Evolutionary conservation across 2,888 invertebrate species (phyloP).

Genomic region (Amblyjoppa fuscipennis): DNA sequence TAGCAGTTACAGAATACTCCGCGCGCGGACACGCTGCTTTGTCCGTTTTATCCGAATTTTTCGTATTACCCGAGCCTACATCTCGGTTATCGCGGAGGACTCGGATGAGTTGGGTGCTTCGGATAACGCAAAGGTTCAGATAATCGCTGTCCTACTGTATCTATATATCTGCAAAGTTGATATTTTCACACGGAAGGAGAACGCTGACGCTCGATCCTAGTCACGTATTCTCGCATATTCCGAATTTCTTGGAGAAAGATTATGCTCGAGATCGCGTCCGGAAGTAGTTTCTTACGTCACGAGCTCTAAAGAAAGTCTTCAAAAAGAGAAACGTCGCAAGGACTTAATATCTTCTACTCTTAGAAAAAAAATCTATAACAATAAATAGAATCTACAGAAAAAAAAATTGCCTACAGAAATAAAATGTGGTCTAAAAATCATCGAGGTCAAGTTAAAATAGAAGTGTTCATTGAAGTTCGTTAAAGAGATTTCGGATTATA

Average conservation of each 20-base stretch:
- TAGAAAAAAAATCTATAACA: background rate
- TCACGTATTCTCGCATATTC: constrained; percentile 34
- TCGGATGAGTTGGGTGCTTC: no score
- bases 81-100: no score
- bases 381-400: no score
- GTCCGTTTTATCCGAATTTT: no score
- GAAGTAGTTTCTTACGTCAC: constrained; percentile 1
- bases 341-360: background rate
- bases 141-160: background rate
- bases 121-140: no score
- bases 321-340: background rate
- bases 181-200: background rate
- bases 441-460: background rate
- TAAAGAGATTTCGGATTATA: background rate
- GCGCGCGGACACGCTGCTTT: no score
- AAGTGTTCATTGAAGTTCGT: background rate
- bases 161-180: background rate
- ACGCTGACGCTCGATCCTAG: background rate
- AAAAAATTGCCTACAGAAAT: background rate
- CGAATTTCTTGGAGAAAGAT: constrained; percentile 21
- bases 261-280: constrained; percentile 18
- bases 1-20: no score
- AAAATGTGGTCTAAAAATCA: background rate
- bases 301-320: background rate
- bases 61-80: no score